Evolutionary conservation across 1,140 invertebrate genomes (phyloP).

Genomic region (Bombus superbus): DNA sequence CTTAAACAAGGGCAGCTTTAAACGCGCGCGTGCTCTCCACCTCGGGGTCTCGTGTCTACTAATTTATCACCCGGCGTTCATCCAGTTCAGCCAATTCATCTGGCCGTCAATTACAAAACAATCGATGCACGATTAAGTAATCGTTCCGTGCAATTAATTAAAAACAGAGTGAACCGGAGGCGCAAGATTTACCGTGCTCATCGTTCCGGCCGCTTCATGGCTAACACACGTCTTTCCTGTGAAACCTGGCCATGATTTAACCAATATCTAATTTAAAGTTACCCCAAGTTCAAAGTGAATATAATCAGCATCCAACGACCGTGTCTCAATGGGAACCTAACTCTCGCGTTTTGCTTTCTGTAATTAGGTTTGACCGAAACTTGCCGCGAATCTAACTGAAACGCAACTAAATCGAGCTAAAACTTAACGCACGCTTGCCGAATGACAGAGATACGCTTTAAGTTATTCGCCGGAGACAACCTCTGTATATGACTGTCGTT

Average conservation of each 20-base stretch:
- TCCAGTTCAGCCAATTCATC: slow-evolving; percentile 57
- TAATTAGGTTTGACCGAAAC: slow-evolving; percentile 6
- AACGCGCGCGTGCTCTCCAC: neutral
- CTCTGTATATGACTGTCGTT: too few relatives aligned
- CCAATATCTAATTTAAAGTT: slow-evolving; percentile 8
- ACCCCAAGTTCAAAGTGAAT: neutral
- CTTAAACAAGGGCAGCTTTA: slow-evolving; percentile 35
- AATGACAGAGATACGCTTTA: neutral
- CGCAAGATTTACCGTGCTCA: neutral
- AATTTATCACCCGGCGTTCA: slow-evolving; percentile 66
- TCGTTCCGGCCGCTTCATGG: neutral
- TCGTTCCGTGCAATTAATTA: slow-evolving; percentile 55
- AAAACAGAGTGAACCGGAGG: slow-evolving; percentile 4
- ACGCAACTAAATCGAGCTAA: neutral
- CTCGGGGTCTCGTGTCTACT: slow-evolving; percentile 25
- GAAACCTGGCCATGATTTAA: neutral
- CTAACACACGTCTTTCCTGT: neutral
- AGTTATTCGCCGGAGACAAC: neutral
- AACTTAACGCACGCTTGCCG: neutral
- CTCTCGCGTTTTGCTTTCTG: neutral
- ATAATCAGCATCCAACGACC: neutral
- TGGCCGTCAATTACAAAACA: slow-evolving; percentile 64
- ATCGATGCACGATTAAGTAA: slow-evolving; percentile 64
- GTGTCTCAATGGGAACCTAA: neutral
- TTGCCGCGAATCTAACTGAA: neutral